Conservation (phyloP, 2,113 vertebrate species). For the Etia nguti region DNA sequence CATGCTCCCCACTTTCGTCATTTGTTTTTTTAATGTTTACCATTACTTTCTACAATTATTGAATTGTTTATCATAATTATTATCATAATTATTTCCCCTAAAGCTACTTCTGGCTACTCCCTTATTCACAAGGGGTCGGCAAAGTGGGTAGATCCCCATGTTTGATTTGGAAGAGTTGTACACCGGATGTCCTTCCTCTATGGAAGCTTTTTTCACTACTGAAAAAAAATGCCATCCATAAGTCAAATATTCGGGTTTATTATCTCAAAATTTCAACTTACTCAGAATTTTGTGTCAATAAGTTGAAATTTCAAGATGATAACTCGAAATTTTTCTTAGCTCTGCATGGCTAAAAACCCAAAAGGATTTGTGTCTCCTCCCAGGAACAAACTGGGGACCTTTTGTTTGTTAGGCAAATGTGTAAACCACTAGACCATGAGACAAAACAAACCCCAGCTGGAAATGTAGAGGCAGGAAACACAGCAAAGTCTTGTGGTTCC, state of each 20-base stretch:
- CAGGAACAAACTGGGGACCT: neutral
- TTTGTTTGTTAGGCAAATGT: neutral
- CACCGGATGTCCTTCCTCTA: neutral
- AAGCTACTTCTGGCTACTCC: neutral
- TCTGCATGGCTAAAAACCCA: neutral
- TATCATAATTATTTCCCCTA: neutral
- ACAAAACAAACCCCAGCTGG: neutral
- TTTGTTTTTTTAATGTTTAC: neutral
- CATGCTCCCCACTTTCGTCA: neutral
- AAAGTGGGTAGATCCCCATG: neutral
- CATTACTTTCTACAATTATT: neutral
- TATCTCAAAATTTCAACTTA: neutral
- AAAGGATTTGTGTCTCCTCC: neutral
- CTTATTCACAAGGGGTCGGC: accelerated
- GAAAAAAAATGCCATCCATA: neutral
- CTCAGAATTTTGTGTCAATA: neutral
- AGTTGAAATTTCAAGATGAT: neutral
- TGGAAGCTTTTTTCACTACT: neutral
- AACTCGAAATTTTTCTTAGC: neutral
- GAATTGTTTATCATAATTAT: neutral
- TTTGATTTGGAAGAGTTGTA: neutral
- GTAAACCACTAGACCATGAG: neutral
- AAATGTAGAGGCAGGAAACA: neutral
- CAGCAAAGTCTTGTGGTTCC: neutral
- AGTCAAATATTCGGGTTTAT: neutral